Evolutionary conservation across 2,888 invertebrate species (phyloP), one percentile per base, ranked within the genome.

Genomic region (Luffia ferchaultella): DNA sequence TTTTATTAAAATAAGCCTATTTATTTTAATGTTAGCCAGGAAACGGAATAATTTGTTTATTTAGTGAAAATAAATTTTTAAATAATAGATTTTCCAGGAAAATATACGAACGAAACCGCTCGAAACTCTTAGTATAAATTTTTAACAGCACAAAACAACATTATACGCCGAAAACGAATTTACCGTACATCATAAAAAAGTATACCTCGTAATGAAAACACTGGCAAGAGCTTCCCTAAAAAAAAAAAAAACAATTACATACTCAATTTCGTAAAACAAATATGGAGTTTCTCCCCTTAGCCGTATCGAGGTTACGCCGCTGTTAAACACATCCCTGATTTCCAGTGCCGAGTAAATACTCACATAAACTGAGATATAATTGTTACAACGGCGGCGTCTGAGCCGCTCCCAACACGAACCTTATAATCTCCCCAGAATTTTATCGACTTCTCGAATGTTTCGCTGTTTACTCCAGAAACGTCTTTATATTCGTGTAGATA

Each of bases 241-340:
- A 12, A 30, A 42, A 49, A 49, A 67, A 30, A 42, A 49, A 49
- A 67, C 63, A 65, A 67, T 64, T 63, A 67, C 60, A 59, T 57
- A 62, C 61, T 58, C 62, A 65, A 69, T 69, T 68, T 64, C 57
- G 52, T 60, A 56, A 54, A 60, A 62, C 60, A 69, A 67, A 68
- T 46, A 48, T 48, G 18, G 43, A 20, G 17, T 42, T 45, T 20
- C 41, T 17, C 18, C 41, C 12, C 30, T 3, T 12, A 12, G 30
- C 30, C 5, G 45, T 41, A 42, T 1, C 16, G 49, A 47, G 52
- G 53, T 51, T 52, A 53, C 54, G 47, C 42, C 48, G 49, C 50
- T 42, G 52, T 54, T 54, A 55, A 54, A 52, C 49, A 53, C 53
- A 52, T 51, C 20, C 44, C 54, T 68, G 65, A 66, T 65, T 66